Base-by-base conservation (phyloP, 23 tunicate species). In the Clavelina lepadiformis region DNA sequence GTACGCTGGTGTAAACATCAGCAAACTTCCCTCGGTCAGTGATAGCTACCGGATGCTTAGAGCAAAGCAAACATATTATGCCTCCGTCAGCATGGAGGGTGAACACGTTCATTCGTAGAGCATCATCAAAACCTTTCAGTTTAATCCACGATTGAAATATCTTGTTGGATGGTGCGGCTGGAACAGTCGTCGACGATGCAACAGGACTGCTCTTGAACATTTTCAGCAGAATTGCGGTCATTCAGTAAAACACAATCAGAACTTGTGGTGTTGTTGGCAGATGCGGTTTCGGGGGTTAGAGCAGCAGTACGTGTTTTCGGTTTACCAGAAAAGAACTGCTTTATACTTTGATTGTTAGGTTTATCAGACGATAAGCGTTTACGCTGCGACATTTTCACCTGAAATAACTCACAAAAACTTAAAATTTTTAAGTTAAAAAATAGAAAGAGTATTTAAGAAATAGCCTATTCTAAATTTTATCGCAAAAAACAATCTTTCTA, bases 1-100 rank as follows among this genome's bases (percentile, higher is more conserved):
- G 65, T 59, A 59, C 22, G 36, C 65, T 59, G 65, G 65, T 59
- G 65, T 59, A 59, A 59, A 59, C 65, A 59, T 59, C 36, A 59
- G 65, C 36, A 23, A 6, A 11, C 65, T 59, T 59, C 11, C 65
- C 65, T 59, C 36, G 36, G 65, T 37, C 22, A 59, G 65, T 59
- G n/a, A n/a, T n/a, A 59, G 65, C 65, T 59, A 59, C 8, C 31
- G 65, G 65, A 59, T 59, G 65, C 65, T 59, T 59, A 25, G 36
- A 59, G 65, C 65, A 59, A n/a, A 59, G 36, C 36, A 59, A 59
- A 59, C 65, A 59, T 26, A 59, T 59, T 59, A 59, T 59, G 19
- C 36, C 65, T 59, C 65, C 65, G 22, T 59, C 65, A 59, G 35
- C 65, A 26, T 59, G 19, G 8, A 59, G 36, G 65, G 65, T 59